Percentiles rank a stretch among this genome's conserved stretches.
These are phyloP conservation scores for Chironomus tentans DNA, from an alignment of 2,888 invertebrate species.

Conservation along the genomic window DNA sequence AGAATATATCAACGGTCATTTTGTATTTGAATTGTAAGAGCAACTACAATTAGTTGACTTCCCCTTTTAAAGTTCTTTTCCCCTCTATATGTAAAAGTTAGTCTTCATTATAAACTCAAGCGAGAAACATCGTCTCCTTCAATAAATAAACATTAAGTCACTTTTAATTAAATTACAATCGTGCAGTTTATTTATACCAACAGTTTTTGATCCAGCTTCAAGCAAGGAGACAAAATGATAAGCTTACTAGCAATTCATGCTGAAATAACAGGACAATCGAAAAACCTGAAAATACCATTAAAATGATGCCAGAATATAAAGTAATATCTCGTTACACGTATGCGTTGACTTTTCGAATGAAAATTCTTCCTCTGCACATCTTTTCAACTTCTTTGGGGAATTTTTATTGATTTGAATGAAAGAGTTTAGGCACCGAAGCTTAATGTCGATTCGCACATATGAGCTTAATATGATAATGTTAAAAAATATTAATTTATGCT, in stretches of 20 bases:
- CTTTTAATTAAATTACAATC: too few species aligned
- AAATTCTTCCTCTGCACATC: neutral
- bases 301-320: neutral
- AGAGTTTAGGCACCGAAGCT: neutral
- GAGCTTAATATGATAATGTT: neutral
- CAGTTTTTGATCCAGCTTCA: neutral
- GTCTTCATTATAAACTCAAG: too few species aligned
- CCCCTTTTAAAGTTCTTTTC: too few species aligned
- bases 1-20: too few species aligned
- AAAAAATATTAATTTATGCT: neutral
- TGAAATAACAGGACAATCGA: neutral
- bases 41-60: too few species aligned
- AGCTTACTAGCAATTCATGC: too few species aligned
- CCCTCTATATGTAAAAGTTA: too few species aligned
- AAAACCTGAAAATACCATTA: conserved; percentile 4
- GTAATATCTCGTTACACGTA: neutral
- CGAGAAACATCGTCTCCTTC: too few species aligned
- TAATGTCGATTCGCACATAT: neutral
- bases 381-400: neutral
- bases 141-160: too few species aligned
- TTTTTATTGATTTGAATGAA: neutral
- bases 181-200: too few species aligned
- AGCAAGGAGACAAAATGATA: neutral
- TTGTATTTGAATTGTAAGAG: too few species aligned
- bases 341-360: neutral